Evolutionary conservation across 2,888 invertebrate genomes (phyloP).

Genomic region (Pegoplata infirma): DNA sequence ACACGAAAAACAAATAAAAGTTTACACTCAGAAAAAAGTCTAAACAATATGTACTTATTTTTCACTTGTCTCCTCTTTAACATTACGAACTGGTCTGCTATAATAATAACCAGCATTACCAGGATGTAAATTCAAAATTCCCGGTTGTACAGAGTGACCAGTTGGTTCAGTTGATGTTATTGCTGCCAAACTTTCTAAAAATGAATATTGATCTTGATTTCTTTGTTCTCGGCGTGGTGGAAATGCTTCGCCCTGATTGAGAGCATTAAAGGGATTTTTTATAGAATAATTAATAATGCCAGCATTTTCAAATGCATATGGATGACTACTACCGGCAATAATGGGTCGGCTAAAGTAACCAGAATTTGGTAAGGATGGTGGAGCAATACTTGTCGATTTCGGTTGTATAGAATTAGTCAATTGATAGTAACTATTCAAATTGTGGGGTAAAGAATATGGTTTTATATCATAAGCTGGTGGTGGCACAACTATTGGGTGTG

Average conservation of each 20-base stretch:
- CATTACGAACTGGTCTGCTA: conserved; percentile 43
- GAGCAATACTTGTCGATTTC: conserved; percentile 30
- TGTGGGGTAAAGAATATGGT: conserved; percentile 30
- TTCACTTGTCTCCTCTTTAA: conserved; percentile 9
- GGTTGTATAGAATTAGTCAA: conserved; percentile 62
- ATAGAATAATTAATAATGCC: conserved; percentile 71
- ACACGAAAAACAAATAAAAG: conserved; percentile 3
- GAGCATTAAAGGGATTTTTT: conserved; percentile 75
- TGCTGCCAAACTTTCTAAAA: conserved; percentile 70
- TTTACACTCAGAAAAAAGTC: background rate
- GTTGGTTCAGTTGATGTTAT: conserved; percentile 49
- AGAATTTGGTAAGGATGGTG: background rate
- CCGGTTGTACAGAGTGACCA: conserved; percentile 5
- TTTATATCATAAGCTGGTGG: conserved; percentile 25
- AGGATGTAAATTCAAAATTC: conserved; percentile 44
- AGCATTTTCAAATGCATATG: conserved; percentile 70
- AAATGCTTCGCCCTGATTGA: conserved; percentile 75
- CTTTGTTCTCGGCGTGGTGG: conserved; percentile 72
- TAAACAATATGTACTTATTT: background rate
- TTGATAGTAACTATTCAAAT: conserved; percentile 34
- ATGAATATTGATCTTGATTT: conserved; percentile 69
- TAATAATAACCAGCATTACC: conserved; percentile 66
- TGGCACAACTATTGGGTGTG: background rate
- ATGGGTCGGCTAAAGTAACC: conserved; percentile 37
- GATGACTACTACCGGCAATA: conserved; percentile 60